Percentiles rank a stretch among this genome's conserved stretches.
phyloP scores from a whole-genome alignment of 2,888 invertebrate species.

The Chrysolina haemoptera region DNA sequence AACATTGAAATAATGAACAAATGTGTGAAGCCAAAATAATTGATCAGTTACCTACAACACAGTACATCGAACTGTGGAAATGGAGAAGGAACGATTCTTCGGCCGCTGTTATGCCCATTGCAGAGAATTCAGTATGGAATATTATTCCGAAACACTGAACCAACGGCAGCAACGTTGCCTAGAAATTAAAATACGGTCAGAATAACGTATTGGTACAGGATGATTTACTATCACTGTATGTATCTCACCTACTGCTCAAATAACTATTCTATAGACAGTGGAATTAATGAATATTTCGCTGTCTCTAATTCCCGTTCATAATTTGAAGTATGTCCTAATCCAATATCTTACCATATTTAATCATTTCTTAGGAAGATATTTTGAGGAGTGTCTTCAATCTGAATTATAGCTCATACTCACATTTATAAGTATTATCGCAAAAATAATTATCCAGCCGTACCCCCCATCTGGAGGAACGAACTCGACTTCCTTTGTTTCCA shows the following conservation, averaged over 20 bases:
- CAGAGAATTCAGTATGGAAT: conserved; percentile 65
- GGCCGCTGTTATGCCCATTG: conserved; percentile 65
- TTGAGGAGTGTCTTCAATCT: no score
- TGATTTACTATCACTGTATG: no score
- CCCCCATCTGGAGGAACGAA: conserved; percentile 69
- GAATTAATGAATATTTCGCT: neutral
- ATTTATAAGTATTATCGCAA: conserved; percentile 68
- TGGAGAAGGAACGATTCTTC: conserved; percentile 69
- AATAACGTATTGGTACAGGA: no score
- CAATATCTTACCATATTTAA: neutral
- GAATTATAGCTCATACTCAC: conserved; percentile 62
- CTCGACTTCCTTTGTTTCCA: conserved; percentile 34
- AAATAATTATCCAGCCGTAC: conserved; percentile 71
- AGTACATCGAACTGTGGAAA: conserved; percentile 68
- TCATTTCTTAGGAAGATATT: neutral
- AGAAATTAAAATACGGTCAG: conserved; percentile 49
- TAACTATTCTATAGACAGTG: no score
- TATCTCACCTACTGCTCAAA: no score
- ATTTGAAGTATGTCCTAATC: neutral
- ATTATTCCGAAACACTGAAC: conserved; percentile 70
- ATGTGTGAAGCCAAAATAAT: neutral
- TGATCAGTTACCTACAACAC: conserved; percentile 65
- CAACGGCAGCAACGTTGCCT: conserved; percentile 67
- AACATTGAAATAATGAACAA: no score
- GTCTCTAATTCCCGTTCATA: neutral